Conservation (phyloP, 2,797 vertebrate species). For the Pseudopleuronectes americanus region DNA sequence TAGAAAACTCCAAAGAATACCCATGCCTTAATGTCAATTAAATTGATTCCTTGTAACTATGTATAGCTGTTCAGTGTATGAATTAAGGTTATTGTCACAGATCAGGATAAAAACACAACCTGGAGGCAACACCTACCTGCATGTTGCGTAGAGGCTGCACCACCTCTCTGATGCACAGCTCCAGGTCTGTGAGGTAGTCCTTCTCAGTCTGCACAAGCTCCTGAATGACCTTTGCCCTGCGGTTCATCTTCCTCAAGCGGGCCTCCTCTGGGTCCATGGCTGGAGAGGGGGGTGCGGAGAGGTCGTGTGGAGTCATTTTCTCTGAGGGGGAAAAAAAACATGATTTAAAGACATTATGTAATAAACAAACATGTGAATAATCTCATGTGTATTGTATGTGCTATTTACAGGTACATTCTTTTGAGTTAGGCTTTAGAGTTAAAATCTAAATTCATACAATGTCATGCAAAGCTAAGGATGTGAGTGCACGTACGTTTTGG, state of each 20-base stretch:
- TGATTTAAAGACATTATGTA: background rate
- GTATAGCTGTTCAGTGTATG: background rate
- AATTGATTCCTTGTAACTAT: background rate
- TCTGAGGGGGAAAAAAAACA: slow-evolving; percentile 77
- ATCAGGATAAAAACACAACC: too few species aligned
- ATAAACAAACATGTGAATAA: background rate
- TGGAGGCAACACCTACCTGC: slow-evolving; percentile 75
- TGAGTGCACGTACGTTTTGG: slow-evolving; percentile 1
- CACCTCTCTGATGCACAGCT: slow-evolving; percentile 92
- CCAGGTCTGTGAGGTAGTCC: slow-evolving; percentile 90
- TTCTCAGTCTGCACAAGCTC: slow-evolving; percentile 94
- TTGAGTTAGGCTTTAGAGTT: too few species aligned
- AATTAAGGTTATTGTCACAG: background rate
- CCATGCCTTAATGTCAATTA: background rate
- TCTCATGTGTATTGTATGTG: background rate
- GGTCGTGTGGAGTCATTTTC: slow-evolving; percentile 88
- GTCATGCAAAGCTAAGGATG: background rate
- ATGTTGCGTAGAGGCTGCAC: slow-evolving; percentile 89
- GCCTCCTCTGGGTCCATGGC: slow-evolving; percentile 85
- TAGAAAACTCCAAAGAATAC: background rate
- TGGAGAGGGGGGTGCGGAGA: slow-evolving; percentile 71
- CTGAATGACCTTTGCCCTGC: slow-evolving; percentile 90
- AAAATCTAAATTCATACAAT: background rate
- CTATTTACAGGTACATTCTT: background rate
- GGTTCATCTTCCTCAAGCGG: slow-evolving; percentile 87